Evolutionary conservation across 1,140 invertebrate species (phyloP), one percentile per base, ranked within the genome.

Genomic region (Bathynomus jamesi): DNA sequence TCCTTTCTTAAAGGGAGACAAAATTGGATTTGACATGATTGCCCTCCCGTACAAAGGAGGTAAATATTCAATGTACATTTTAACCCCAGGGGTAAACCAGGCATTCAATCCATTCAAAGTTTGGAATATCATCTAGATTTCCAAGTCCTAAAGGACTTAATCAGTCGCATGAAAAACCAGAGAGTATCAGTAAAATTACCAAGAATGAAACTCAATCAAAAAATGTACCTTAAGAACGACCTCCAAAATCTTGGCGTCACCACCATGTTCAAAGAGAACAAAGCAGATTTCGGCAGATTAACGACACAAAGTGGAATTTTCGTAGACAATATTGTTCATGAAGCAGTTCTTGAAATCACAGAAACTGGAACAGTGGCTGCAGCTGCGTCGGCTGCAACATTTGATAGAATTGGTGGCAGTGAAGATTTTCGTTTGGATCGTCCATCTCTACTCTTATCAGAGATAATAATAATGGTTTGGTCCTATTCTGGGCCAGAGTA

Each of bases 351-450:
- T 78, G 88, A 91, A 78, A 88, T 94, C 0, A 88, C 89, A 65
- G 92, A 94, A 81, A 85, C 90, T 78, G 92, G 92, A 25, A 92
- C 89, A 5, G 85, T 87, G 25, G 91, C 91, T 8, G 84, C 87
- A 3, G 90, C 89, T 0, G 88, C 89, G 3, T 93, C 92, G 69
- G 89, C 25, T 4, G 31, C 29, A 10, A 61, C 62, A 21, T 10
- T 67, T 11, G 61, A 32, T 8, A 40, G 73, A 2, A 64, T 71
- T 4, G 70, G 70, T 17, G 32, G 62, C 2, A 31, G 46, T 17
- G 27, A 60, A 30, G 28, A 25, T 1, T 83, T 92, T 76, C 82
- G 76, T 61, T 86, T 86, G 4, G 84, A 92, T 78, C 86, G 86
- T 73, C 90, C 90, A 2, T 92, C 91, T 79, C 31, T 90, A 0